These are phyloP conservation scores for Grapholita molesta DNA, from an alignment of 1,140 invertebrate genomes.

Conservation along the genomic window DNA sequence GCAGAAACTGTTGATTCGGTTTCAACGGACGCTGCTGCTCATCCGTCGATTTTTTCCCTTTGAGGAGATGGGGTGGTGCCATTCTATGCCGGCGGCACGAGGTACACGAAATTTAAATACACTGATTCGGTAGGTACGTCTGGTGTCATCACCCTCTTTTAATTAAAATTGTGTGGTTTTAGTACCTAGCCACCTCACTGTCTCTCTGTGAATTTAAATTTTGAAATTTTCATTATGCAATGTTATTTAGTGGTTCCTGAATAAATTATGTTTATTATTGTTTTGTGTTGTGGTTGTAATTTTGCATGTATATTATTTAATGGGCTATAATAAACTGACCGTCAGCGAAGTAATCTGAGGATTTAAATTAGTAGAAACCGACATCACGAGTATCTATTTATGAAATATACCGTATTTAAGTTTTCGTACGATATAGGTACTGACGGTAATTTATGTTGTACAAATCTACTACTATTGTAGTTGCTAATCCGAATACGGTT, in stretches of 20 bases:
- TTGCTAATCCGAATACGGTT: too few species aligned
- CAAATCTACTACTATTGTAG: too few species aligned
- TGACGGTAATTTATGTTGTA: too few species aligned
- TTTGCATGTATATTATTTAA: not conserved
- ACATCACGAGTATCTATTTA: too few species aligned
- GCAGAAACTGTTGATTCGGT: too few species aligned
- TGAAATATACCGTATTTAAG: too few species aligned
- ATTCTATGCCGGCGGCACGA: not conserved
- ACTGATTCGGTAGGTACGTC: not conserved
- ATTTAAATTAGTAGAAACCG: too few species aligned
- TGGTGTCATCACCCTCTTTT: not conserved
- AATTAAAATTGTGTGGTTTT: slow-evolving; percentile 11
- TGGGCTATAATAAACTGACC: not conserved
- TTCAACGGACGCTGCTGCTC: too few species aligned
- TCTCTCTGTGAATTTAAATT: not conserved
- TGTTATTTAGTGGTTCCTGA: slow-evolving; percentile 1
- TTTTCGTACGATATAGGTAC: too few species aligned
- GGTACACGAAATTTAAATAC: not conserved
- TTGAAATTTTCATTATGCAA: not conserved
- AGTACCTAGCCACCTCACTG: not conserved
- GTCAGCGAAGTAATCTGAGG: too few species aligned
- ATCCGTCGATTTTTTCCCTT: too few species aligned
- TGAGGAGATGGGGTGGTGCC: too few species aligned
- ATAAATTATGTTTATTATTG: not conserved
- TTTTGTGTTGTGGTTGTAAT: not conserved